Percentiles rank a stretch among this genome's conserved stretches.
These are phyloP conservation scores for Drosophila nigrodunni DNA, from an alignment of 1,140 invertebrate genomes.

Conservation along the genomic window DNA sequence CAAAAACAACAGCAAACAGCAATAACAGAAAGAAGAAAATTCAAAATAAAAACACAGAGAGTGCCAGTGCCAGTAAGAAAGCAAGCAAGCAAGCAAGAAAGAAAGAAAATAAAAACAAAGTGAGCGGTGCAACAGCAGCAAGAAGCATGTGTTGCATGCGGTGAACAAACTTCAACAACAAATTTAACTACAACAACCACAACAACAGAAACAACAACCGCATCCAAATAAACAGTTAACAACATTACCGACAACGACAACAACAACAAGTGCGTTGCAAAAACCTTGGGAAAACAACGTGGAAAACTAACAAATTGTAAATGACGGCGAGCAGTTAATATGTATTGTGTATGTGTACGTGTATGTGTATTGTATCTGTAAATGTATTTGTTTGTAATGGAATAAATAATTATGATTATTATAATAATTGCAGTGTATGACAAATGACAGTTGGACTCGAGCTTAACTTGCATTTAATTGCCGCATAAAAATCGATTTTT, in stretches of 20 bases:
- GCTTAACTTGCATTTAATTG: conserved; percentile 59
- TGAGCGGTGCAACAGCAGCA: conserved; percentile 25
- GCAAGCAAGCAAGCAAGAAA: conserved; percentile 54
- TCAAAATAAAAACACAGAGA: conserved; percentile 36
- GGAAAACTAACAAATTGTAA: conserved; percentile 33
- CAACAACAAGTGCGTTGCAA: conserved; percentile 33
- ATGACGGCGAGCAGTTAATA: conserved; percentile 11
- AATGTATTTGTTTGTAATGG: conserved; percentile 25
- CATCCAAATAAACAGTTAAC: conserved; percentile 14
- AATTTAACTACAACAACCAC: conserved; percentile 1
- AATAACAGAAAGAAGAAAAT: conserved; percentile 27
- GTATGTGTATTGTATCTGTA: conserved; percentile 8
- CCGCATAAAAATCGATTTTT: conserved; percentile 67
- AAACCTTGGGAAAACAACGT: conserved; percentile 44
- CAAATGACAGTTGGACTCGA: conserved; percentile 51
- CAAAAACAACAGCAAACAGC: conserved; percentile 29
- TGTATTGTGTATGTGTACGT: conserved; percentile 12
- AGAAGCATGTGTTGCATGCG: conserved; percentile 65
- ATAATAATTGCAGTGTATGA: conserved; percentile 69
- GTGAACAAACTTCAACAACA: conserved; percentile 42
- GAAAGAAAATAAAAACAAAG: conserved; percentile 29
- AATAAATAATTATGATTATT: conserved; percentile 62
- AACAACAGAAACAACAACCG: conserved; percentile 4
- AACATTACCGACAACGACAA: not conserved
- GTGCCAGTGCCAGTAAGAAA: conserved; percentile 26